Conservation (phyloP, 2,113 vertebrate genomes). For the Climacteris rufus region DNA sequence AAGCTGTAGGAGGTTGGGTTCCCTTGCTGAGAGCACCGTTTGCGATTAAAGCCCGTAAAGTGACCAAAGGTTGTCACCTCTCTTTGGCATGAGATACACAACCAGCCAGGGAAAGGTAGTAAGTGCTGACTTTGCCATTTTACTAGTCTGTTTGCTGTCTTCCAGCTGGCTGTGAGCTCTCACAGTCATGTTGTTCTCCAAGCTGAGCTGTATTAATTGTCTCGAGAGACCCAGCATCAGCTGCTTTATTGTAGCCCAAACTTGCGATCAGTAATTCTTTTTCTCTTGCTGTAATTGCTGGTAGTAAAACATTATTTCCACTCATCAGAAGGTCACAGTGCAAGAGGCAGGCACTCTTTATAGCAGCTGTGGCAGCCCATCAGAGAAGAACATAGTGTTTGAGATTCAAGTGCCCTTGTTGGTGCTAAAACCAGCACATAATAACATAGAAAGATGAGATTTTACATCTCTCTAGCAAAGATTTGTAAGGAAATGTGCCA, state of each 20-base stretch:
- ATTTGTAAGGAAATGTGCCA: not conserved
- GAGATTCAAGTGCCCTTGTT: not conserved
- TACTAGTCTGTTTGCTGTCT: not conserved
- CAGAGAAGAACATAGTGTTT: not conserved
- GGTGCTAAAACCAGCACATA: not conserved
- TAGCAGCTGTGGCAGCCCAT: not conserved
- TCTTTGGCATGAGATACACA: not conserved
- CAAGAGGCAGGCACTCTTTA: not conserved
- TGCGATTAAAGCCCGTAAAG: not conserved
- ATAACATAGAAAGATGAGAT: not conserved
- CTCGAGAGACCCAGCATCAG: not conserved
- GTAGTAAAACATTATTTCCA: conserved; percentile 10
- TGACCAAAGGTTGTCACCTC: not conserved
- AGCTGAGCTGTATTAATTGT: conserved; percentile 21
- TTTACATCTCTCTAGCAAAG: not conserved
- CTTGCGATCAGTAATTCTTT: not conserved
- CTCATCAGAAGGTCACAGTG: not conserved
- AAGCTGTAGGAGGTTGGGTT: not conserved
- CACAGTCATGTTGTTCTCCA: not conserved
- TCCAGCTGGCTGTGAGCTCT: conserved; percentile 14
- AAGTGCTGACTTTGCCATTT: conserved; percentile 8
- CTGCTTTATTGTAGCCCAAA: conserved; percentile 14
- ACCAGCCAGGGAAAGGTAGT: not conserved
- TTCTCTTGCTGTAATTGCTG: not conserved
- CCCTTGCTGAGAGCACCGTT: not conserved